These are phyloP conservation scores for Pachyuromys duprasi DNA, from an alignment of 2,797 vertebrate species.

Conservation along the genomic window DNA sequence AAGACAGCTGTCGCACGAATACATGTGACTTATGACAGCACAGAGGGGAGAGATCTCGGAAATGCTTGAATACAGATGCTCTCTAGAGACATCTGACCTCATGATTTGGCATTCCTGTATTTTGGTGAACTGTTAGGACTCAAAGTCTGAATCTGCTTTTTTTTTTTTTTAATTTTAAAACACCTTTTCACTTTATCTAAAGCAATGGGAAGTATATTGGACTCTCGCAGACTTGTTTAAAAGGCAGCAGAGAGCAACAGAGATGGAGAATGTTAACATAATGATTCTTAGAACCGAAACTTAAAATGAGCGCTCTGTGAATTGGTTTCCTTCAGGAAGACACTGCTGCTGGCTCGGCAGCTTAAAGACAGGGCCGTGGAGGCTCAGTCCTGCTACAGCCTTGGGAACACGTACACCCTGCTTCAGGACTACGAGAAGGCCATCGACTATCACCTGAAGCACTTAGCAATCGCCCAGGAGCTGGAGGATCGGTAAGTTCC, in stretches of 20 bases:
- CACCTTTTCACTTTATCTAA: not conserved
- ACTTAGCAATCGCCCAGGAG: conserved; percentile 95
- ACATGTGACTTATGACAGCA: not conserved
- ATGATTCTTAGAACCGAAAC: not conserved
- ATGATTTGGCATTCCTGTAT: not conserved
- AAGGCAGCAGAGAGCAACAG: conserved; percentile 26
- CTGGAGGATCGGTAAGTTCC: conserved; percentile 91
- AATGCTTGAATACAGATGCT: not conserved
- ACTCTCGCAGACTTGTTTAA: not conserved
- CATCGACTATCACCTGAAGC: conserved; percentile 96
- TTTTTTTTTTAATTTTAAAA: conserved; percentile 43
- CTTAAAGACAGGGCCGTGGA: conserved; percentile 95
- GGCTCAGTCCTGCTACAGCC: conserved; percentile 97
- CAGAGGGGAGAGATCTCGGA: not conserved
- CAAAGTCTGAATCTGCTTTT: not conserved
- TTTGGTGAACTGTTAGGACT: not conserved
- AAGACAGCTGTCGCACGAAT: not conserved
- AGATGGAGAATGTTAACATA: not conserved
- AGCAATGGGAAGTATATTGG: not conserved
- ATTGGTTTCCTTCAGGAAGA: conserved; percentile 88
- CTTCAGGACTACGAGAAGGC: conserved; percentile 97
- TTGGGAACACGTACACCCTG: conserved; percentile 96
- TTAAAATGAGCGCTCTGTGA: conserved; percentile 7
- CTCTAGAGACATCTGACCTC: not conserved
- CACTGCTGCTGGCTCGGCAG: conserved; percentile 94